Percentiles rank a stretch among this genome's conserved stretches.
phyloP scores from a whole-genome alignment of 2,113 vertebrate species.

The Clarias batrachus region DNA sequence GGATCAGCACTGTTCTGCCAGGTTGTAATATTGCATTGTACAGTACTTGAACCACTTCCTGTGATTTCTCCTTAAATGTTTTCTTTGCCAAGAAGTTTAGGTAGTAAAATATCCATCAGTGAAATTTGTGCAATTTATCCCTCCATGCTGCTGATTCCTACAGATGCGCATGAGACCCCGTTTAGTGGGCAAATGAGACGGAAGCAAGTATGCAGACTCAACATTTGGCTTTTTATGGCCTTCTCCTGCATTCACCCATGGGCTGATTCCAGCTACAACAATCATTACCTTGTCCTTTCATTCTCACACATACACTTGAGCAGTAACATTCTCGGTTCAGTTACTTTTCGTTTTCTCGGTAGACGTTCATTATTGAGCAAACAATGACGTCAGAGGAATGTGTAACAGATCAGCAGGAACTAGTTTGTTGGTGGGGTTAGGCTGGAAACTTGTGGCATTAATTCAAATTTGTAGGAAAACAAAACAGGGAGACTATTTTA shows the following conservation, averaged over 20 bases:
- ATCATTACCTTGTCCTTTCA: slow-evolving; percentile 42
- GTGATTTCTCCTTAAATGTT: no score
- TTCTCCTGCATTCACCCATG: slow-evolving; percentile 39
- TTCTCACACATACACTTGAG: slow-evolving; percentile 16
- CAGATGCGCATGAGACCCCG: not conserved
- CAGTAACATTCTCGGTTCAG: not conserved
- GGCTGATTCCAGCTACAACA: slow-evolving; percentile 37
- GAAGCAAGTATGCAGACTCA: slow-evolving; percentile 12
- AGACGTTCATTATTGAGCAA: not conserved
- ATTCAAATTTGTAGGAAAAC: not conserved
- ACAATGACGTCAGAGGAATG: not conserved
- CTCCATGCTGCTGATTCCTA: slow-evolving; percentile 23
- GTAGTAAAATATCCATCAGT: not conserved
- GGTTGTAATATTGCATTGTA: no score
- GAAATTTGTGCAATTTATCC: not conserved
- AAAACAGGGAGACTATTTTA: not conserved
- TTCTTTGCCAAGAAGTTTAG: not conserved
- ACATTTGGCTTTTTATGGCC: slow-evolving; percentile 7
- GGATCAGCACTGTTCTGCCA: no score
- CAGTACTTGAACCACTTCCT: no score
- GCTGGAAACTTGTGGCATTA: not conserved
- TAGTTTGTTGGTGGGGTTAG: slow-evolving; percentile 45
- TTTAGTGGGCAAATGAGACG: slow-evolving; percentile 7
- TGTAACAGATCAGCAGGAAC: slow-evolving; percentile 26
- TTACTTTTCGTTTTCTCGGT: not conserved